Evolutionary conservation across 2,113 vertebrate species (phyloP), one percentile per base, ranked within the genome.

Genomic region (Macaca nemestrina): DNA sequence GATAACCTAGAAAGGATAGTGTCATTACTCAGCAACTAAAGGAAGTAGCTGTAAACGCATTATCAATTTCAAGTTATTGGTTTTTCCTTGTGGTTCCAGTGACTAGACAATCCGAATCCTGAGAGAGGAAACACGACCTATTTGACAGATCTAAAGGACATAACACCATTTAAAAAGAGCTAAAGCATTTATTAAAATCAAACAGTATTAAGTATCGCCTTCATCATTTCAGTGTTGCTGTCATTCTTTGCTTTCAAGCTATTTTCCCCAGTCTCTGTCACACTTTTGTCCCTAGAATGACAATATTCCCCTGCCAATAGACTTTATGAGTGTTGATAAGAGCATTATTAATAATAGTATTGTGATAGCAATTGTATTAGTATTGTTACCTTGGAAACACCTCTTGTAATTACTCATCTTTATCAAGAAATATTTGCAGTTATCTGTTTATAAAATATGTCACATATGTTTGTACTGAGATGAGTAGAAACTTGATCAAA

Each of bases 311-410:
- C 35, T 85, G 90, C 13, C 3, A 97, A 82, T 43, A 64, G 6
- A 1, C 2, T 57, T 90, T 90, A 25, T 93, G 93, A 92, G 67
- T 96, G 90, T 95, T 96, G 82, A 43, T 94, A 97, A 93, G 79
- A 85, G 83, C 90, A 96, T 64, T 57, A 40, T 5, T 52, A 64
- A 70, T 83, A 83, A 83, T 50, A 72, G 30, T 50, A 55, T 88
- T 73, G 40, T 64, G 43, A 35, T 75, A 90, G 30, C 59, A 78
- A 80, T 45, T 97, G 97, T 88, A 86, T 94, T 97, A 95, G 78
- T 95, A 90, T 88, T 95, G 96, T 98, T 98, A 95, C 96, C 95
- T 95, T 98, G 96, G 97, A 97, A 98, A 98, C 93, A 94, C 96
- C 95, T 97, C 95, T 97, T 96, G 61, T 97, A 97, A 98, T 80